A percentile compares a stretch with the other conserved stretches of the same genome.
Conservation (phyloP, 2,888 invertebrate species). For the Hecatera dysodea region DNA sequence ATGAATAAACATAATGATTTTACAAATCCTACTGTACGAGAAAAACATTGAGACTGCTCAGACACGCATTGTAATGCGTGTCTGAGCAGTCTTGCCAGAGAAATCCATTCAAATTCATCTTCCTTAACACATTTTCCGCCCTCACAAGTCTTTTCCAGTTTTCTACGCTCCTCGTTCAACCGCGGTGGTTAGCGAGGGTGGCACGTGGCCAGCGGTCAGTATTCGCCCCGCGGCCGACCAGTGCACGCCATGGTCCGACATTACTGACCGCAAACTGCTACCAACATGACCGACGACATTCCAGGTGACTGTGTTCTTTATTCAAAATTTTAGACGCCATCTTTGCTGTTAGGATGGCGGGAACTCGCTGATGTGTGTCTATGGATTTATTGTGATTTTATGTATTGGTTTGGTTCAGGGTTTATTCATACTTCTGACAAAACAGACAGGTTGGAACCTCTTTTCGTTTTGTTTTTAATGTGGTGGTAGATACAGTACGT, state of each 20-base stretch:
- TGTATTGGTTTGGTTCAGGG: conserved; percentile 16
- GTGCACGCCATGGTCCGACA: conserved; percentile 76
- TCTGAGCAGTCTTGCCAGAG: background rate
- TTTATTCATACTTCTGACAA: background rate
- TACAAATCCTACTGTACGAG: too few relatives aligned
- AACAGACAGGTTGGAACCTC: background rate
- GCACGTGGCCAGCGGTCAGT: conserved; percentile 86
- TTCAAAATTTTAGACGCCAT: conserved; percentile 42
- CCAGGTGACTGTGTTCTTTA: conserved; percentile 80
- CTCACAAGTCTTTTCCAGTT: conserved; percentile 63
- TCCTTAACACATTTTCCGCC: background rate
- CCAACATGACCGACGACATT: conserved; percentile 81
- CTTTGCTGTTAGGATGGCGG: conserved; percentile 17
- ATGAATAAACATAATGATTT: too few relatives aligned
- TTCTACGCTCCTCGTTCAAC: conserved; percentile 65
- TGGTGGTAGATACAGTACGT: too few relatives aligned
- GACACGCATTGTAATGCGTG: too few relatives aligned
- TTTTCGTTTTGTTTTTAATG: background rate
- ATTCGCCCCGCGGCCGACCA: conserved; percentile 80
- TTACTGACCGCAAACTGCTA: conserved; percentile 53
- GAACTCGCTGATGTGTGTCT: conserved; percentile 25
- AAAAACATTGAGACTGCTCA: too few relatives aligned
- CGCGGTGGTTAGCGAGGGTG: conserved; percentile 73
- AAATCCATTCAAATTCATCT: background rate
- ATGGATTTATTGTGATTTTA: conserved; percentile 17